Percentiles rank a stretch among this genome's conserved stretches.
Conservation (phyloP, 2,113 vertebrate genomes). For the Cepphus grylle region DNA sequence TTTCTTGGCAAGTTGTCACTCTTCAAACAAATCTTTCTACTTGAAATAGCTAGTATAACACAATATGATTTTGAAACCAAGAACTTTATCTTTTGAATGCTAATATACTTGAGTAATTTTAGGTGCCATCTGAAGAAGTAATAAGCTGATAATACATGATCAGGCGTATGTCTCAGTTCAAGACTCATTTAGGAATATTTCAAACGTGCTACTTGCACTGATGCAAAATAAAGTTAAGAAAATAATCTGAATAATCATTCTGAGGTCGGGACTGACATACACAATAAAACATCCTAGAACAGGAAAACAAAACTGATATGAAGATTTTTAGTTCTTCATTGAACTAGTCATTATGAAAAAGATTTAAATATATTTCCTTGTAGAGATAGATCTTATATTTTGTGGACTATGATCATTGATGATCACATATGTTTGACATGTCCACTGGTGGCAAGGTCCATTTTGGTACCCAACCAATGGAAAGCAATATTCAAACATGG, state of each 20-base stretch:
- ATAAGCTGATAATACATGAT: background rate
- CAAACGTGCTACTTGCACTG: background rate
- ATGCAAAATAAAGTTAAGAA: background rate
- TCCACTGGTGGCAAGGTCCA: background rate
- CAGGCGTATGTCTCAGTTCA: background rate
- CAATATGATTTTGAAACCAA: constrained; percentile 2
- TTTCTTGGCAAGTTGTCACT: constrained; percentile 50
- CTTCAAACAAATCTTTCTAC: background rate
- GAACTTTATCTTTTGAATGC: constrained; percentile 14
- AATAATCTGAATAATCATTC: background rate
- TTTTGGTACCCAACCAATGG: background rate
- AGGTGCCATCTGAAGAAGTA: background rate
- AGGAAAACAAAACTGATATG: background rate
- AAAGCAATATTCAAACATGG: background rate
- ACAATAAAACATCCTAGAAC: background rate
- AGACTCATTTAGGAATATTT: background rate
- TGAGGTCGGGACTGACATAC: background rate
- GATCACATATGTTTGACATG: background rate
- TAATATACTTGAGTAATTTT: background rate
- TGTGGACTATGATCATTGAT: background rate
- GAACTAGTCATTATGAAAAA: background rate
- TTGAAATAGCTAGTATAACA: constrained; percentile 5
- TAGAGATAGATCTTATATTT: background rate
- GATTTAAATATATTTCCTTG: background rate
- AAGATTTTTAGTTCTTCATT: background rate